Conservation (phyloP, 2,113 vertebrate species). For the Guaruba guarouba region DNA sequence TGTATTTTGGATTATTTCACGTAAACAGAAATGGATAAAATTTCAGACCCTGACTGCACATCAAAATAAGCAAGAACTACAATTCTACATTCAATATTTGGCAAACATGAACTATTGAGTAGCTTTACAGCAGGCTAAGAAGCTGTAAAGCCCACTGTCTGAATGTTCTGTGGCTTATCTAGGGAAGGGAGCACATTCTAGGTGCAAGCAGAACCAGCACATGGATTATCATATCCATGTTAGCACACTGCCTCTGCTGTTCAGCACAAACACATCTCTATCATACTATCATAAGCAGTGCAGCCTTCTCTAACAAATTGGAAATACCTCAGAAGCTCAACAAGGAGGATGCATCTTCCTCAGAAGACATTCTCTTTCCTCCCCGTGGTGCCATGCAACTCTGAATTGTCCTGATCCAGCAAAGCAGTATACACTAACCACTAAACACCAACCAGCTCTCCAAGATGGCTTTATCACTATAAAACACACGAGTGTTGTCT, state of each 20-base stretch:
- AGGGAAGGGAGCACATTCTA: neutral
- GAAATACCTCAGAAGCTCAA: neutral
- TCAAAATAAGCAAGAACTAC: neutral
- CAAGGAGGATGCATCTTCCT: neutral
- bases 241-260: neutral
- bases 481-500: neutral
- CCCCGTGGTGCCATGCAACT: rapidly evolving
- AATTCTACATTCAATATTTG: neutral
- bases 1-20: slow-evolving; percentile 30
- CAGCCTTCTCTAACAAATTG: neutral
- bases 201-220: neutral
- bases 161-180: too few species aligned
- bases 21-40: neutral
- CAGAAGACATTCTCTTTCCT: neutral
- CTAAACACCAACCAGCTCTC: neutral
- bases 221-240: rapidly evolving
- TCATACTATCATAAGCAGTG: rapidly evolving
- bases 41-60: neutral
- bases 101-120: neutral
- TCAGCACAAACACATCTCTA: neutral
- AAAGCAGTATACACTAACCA: neutral
- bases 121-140: neutral
- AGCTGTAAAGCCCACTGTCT: neutral
- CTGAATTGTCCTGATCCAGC: neutral
- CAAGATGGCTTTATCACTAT: neutral